These are phyloP conservation scores for Oryzias sinensis DNA, from an alignment of 2,797 vertebrate genomes.

Conservation along the genomic window DNA sequence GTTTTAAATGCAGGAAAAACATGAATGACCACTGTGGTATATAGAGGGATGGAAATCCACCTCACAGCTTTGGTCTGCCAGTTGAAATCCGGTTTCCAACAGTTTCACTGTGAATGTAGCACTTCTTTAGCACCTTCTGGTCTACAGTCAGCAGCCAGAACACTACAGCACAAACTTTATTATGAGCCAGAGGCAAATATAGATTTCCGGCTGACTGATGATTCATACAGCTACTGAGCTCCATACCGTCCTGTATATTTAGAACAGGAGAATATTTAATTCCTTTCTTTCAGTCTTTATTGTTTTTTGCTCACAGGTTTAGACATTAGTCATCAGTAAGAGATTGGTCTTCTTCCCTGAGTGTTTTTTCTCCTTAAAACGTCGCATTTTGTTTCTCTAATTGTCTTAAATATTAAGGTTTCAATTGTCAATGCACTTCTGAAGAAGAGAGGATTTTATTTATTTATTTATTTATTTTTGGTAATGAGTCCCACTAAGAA, in stretches of 20 bases:
- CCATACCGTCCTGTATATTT: slow-evolving; percentile 55
- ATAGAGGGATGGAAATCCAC: slow-evolving; percentile 15
- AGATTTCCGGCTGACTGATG: slow-evolving; percentile 45
- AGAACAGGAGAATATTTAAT: slow-evolving; percentile 24
- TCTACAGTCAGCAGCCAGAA: slow-evolving; percentile 35
- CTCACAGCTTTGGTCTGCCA: slow-evolving; percentile 16
- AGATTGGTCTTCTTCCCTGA: too few species aligned
- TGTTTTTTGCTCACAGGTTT: background rate
- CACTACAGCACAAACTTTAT: slow-evolving; percentile 50
- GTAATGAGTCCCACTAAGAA: slow-evolving; percentile 66
- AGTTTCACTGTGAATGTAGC: slow-evolving; percentile 15
- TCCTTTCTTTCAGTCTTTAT: background rate
- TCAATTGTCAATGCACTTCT: slow-evolving; percentile 33
- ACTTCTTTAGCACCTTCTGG: slow-evolving; percentile 20
- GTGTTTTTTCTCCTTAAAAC: slow-evolving; percentile 36
- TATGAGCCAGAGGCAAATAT: slow-evolving; percentile 41
- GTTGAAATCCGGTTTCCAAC: background rate
- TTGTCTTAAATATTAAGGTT: slow-evolving; percentile 28
- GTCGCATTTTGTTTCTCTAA: slow-evolving; percentile 28
- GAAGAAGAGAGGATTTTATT: slow-evolving; percentile 49
- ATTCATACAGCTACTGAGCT: slow-evolving; percentile 47
- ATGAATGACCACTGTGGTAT: background rate
- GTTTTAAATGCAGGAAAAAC: slow-evolving; percentile 17
- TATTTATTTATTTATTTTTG: slow-evolving; percentile 40
- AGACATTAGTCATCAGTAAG: background rate